These are phyloP conservation scores for Antigone vipio DNA, from an alignment of 2,113 vertebrate species.

Conservation along the genomic window DNA sequence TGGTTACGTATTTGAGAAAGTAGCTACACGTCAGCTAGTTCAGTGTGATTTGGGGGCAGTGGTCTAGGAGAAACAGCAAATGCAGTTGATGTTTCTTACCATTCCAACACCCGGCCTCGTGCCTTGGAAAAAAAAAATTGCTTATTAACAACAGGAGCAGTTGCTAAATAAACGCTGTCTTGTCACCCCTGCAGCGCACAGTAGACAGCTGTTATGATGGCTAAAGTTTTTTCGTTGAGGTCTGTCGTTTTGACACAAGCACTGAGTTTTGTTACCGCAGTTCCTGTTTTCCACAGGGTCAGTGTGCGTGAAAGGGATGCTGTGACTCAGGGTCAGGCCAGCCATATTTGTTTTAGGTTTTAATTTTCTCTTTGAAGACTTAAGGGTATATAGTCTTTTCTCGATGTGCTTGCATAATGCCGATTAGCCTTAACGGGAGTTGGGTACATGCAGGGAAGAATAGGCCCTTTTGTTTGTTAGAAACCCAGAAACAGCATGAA, in stretches of 20 bases:
- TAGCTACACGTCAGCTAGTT: not conserved
- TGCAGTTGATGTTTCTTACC: not conserved
- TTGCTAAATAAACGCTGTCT: conserved; percentile 19
- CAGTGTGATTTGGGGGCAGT: not conserved
- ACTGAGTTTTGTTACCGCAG: conserved; percentile 40
- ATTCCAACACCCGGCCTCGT: not conserved
- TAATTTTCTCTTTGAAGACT: conserved; percentile 72
- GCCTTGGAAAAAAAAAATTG: not conserved
- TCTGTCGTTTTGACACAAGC: conserved; percentile 34
- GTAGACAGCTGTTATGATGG: not conserved
- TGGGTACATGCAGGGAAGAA: conserved; percentile 66
- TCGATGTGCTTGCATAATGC: conserved; percentile 62
- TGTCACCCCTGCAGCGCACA: conserved; percentile 14
- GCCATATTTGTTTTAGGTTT: conserved; percentile 71
- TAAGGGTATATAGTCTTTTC: conserved; percentile 54
- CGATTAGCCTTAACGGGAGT: conserved; percentile 62
- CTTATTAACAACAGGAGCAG: not conserved
- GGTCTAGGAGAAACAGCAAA: not conserved
- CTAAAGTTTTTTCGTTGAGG: conserved; percentile 50
- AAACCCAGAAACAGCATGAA: conserved; percentile 62
- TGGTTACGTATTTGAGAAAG: not conserved
- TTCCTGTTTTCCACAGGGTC: conserved; percentile 60
- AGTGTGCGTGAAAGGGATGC: conserved; percentile 51
- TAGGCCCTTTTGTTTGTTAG: conserved; percentile 63
- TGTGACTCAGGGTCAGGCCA: conserved; percentile 61